phyloP scores from a whole-genome alignment of 2,113 vertebrate genomes.

The Abramis brama region DNA sequence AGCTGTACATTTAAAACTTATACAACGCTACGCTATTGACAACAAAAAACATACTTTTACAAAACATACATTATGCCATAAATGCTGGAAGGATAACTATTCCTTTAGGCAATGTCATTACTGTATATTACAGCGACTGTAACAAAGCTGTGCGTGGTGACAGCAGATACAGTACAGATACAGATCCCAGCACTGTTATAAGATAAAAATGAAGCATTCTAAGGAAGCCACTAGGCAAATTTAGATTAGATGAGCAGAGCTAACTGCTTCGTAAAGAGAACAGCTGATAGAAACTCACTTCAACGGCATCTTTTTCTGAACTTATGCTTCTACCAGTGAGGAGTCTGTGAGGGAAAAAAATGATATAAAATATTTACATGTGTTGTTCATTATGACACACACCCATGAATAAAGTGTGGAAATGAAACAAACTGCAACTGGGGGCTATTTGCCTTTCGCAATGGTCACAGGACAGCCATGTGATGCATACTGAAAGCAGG shows the following conservation, averaged over 20 bases:
- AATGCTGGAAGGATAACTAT: neutral
- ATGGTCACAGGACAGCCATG: neutral
- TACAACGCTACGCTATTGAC: no score
- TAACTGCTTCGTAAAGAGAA: neutral
- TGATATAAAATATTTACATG: neutral
- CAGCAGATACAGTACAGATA: neutral
- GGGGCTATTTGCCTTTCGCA: neutral
- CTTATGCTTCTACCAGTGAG: conserved; percentile 89
- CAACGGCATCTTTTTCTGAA: conserved; percentile 86
- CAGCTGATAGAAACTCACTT: conserved; percentile 72
- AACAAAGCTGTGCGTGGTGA: neutral
- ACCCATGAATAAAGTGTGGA: neutral
- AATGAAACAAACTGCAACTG: neutral
- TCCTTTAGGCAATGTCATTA: neutral
- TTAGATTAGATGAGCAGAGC: neutral
- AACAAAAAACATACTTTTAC: no score
- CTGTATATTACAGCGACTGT: neutral
- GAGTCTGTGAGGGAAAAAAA: conserved; percentile 73
- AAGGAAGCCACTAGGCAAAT: neutral
- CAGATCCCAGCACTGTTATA: neutral
- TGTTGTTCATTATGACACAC: neutral
- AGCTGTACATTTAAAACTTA: no score
- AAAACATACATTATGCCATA: no score
- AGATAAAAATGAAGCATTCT: neutral
- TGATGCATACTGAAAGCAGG: neutral